These are phyloP conservation scores for Chloropsis hardwickii DNA, from an alignment of 2,113 vertebrate species.

Conservation along the genomic window DNA sequence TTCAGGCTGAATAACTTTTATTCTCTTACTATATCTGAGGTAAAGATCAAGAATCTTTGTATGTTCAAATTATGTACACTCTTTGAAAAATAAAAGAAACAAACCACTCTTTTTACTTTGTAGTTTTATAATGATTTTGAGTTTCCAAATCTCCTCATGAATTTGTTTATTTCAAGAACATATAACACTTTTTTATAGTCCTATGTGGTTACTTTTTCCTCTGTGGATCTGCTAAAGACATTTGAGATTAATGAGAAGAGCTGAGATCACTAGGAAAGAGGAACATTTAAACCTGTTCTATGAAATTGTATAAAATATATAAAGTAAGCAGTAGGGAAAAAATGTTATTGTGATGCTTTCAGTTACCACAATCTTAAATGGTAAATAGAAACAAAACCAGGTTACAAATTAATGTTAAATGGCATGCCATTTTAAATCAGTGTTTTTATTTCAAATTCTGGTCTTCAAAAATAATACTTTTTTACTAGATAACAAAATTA, in stretches of 20 bases:
- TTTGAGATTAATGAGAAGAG: background rate
- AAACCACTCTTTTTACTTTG: background rate
- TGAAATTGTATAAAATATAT: background rate
- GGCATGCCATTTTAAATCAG: rapidly evolving
- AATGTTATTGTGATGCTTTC: background rate
- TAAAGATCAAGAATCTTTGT: background rate
- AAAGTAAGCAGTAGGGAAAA: background rate
- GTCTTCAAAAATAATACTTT: background rate
- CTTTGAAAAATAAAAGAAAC: background rate
- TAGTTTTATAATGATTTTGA: background rate
- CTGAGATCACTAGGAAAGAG: background rate
- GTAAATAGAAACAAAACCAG: background rate
- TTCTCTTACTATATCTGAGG: background rate
- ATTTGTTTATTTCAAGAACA: background rate
- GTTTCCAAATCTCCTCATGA: background rate
- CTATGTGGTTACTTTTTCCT: background rate
- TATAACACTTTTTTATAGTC: background rate
- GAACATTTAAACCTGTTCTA: background rate
- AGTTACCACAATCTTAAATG: background rate
- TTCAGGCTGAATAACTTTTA: background rate
- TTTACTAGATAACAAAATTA: background rate
- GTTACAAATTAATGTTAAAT: background rate
- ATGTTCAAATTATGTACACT: background rate
- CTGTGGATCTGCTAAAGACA: background rate
- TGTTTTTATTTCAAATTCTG: background rate